Evolutionary conservation across 53 echinoderm and acorn worm species (phyloP).

Genomic region (Paracentrotus lividus): DNA sequence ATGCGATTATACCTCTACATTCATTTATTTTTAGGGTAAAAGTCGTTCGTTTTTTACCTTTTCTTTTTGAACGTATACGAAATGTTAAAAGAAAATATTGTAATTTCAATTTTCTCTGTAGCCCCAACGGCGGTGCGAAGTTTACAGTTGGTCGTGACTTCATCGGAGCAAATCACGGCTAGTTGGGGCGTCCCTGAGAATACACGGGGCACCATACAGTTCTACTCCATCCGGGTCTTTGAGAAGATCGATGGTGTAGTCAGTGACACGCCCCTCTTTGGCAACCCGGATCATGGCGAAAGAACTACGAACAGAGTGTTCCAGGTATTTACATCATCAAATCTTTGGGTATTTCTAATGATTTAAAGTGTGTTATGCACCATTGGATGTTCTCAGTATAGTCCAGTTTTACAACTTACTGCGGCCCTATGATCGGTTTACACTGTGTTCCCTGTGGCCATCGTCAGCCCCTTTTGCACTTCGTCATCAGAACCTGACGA

Average conservation of each 20-base stretch:
- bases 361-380: too few relatives aligned
- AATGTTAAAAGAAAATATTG: not conserved
- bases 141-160: conserved; percentile 59
- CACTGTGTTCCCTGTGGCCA: too few relatives aligned
- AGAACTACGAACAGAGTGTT: not conserved
- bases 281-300: not conserved
- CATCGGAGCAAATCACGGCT: conserved; percentile 68
- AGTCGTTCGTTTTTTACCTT: too few relatives aligned
- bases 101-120: conserved; percentile 16
- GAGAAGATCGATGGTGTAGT: not conserved
- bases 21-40: too few relatives aligned
- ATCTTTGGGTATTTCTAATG: too few relatives aligned
- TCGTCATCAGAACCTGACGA: too few relatives aligned
- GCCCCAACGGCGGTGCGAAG: conserved; percentile 85
- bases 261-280: not conserved
- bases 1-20: too few relatives aligned
- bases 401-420: too few relatives aligned
- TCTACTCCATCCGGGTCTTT: conserved; percentile 73
- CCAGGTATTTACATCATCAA: not conserved
- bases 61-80: too few relatives aligned
- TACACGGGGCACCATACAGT: conserved; percentile 74
- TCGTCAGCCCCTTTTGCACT: too few relatives aligned
- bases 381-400: too few relatives aligned
- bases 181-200: conserved; percentile 77
- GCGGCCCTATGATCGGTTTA: too few relatives aligned